These are phyloP conservation scores for Tridacna crocea DNA, from an alignment of 2,888 invertebrate species.

Conservation along the genomic window DNA sequence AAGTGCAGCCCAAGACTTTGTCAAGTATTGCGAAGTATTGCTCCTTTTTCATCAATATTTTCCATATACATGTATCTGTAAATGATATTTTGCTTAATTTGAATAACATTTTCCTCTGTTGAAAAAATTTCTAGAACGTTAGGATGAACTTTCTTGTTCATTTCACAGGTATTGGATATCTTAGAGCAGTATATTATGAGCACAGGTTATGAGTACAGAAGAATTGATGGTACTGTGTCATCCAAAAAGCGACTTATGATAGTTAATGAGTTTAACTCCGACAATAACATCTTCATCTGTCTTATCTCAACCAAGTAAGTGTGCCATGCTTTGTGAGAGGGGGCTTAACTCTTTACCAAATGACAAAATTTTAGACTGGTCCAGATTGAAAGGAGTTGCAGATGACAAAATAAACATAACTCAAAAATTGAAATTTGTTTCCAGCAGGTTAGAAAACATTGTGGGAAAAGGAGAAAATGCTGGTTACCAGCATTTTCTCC, in stretches of 20 bases:
- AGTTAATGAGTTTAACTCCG: slow-evolving; percentile 80
- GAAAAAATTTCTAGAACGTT: too few relatives aligned
- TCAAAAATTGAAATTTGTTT: too few relatives aligned
- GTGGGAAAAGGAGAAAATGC: not conserved
- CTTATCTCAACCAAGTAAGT: slow-evolving; percentile 82
- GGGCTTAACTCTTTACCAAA: too few relatives aligned
- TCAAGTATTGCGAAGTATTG: not conserved
- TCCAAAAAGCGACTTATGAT: slow-evolving; percentile 70
- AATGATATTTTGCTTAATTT: too few relatives aligned
- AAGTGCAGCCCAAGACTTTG: too few relatives aligned
- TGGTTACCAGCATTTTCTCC: too few relatives aligned
- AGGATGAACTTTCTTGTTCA: too few relatives aligned
- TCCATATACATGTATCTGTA: not conserved
- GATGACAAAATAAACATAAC: too few relatives aligned
- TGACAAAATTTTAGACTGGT: too few relatives aligned
- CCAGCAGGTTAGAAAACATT: not conserved
- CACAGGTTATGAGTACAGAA: slow-evolving; percentile 78
- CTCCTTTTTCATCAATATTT: not conserved
- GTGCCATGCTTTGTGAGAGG: not conserved
- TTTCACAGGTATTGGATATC: slow-evolving; percentile 78
- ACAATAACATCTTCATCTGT: slow-evolving; percentile 80
- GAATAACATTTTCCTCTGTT: too few relatives aligned
- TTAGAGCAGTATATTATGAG: slow-evolving; percentile 81
- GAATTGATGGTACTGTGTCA: slow-evolving; percentile 80
- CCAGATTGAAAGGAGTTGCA: too few relatives aligned